Evolutionary conservation across 1,140 invertebrate species (phyloP).

Genomic region (Augochlora pura): DNA sequence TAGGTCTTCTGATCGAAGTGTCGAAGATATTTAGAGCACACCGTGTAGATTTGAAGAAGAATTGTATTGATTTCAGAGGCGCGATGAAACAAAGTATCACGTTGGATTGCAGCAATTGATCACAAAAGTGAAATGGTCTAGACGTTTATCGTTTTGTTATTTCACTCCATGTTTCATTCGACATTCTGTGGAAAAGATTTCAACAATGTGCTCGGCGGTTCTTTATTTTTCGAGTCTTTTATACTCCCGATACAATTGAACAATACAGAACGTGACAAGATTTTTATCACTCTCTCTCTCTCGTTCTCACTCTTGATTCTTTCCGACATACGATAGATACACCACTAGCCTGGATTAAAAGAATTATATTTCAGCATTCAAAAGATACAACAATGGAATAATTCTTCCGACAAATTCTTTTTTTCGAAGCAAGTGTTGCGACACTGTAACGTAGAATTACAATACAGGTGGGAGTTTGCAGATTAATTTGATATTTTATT

Average conservation of each 20-base stretch:
- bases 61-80: too few relatives aligned
- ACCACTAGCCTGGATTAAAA: neutral
- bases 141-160: neutral
- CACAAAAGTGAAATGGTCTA: neutral
- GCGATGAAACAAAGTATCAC: neutral
- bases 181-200: neutral
- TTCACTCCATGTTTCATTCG: neutral
- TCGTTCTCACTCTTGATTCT: too few relatives aligned
- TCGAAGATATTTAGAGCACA: too few relatives aligned
- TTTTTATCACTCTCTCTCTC: neutral
- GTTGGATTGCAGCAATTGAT: neutral
- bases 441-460: too few relatives aligned
- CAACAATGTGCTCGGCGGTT: neutral
- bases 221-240: neutral
- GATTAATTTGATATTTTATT: too few relatives aligned
- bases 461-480: too few relatives aligned
- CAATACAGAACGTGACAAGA: neutral
- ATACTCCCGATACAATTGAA: neutral
- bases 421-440: too few relatives aligned
- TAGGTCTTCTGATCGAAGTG: too few relatives aligned
- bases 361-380: neutral
- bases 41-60: too few relatives aligned
- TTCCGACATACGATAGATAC: neutral
- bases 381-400: neutral
- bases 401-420: too few relatives aligned